phyloP scores from a whole-genome alignment of 1,140 invertebrate species.

The Neuroterus valhalla region DNA sequence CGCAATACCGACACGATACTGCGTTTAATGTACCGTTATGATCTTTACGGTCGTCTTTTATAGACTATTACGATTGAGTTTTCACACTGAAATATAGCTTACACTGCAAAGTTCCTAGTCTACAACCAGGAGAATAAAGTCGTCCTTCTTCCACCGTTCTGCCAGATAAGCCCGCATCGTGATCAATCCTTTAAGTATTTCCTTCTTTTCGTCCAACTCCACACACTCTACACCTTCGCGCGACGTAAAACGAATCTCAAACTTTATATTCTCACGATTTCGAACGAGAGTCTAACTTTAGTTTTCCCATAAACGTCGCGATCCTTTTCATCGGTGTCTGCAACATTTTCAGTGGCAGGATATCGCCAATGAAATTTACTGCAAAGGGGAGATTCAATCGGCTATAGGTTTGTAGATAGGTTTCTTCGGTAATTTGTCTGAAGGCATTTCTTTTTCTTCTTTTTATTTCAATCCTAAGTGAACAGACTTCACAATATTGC shows the following conservation, averaged over 20 bases:
- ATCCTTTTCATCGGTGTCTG: slow-evolving; percentile 14
- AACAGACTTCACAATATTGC: too few relatives aligned
- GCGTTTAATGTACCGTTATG: slow-evolving; percentile 64
- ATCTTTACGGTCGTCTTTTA: slow-evolving; percentile 60
- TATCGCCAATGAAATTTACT: slow-evolving; percentile 19
- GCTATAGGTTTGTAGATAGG: neutral
- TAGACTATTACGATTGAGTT: slow-evolving; percentile 58
- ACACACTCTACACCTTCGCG: neutral
- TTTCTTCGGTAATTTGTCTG: neutral
- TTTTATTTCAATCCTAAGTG: neutral
- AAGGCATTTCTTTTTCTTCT: neutral
- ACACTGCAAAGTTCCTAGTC: neutral
- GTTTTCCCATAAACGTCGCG: slow-evolving; percentile 14
- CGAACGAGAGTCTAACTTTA: slow-evolving; percentile 17
- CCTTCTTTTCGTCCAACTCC: slow-evolving; percentile 7
- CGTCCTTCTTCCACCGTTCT: neutral
- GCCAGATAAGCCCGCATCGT: slow-evolving; percentile 21
- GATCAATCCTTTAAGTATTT: slow-evolving; percentile 8
- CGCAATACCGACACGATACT: slow-evolving; percentile 44
- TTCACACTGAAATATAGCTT: slow-evolving; percentile 44
- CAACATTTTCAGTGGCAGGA: slow-evolving; percentile 18
- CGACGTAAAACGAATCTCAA: slow-evolving; percentile 10
- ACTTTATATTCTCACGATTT: slow-evolving; percentile 26
- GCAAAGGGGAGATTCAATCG: slow-evolving; percentile 15
- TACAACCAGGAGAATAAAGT: slow-evolving; percentile 3